A percentile compares a stretch with the other conserved stretches of the same genome.
phyloP scores from a whole-genome alignment of 2,113 vertebrate genomes.

The Pluvianellus socialis region DNA sequence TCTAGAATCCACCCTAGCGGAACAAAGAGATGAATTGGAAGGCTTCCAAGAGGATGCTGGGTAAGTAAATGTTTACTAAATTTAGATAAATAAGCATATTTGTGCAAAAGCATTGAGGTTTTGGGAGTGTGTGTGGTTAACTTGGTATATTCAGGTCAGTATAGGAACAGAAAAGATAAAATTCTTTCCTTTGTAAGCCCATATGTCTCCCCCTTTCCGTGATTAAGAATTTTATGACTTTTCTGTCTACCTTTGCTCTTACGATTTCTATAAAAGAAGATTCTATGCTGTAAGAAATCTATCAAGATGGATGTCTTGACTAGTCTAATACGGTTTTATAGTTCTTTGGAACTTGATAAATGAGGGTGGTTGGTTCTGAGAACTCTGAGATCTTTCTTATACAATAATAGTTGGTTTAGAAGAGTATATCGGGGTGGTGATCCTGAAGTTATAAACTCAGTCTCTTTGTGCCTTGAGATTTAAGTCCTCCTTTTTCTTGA shows the following conservation, averaged over 20 bases:
- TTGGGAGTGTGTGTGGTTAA: neutral
- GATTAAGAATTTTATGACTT: neutral
- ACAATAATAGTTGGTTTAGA: rapidly evolving
- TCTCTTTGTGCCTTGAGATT: neutral
- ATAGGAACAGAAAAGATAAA: neutral
- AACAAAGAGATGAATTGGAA: conserved; percentile 93
- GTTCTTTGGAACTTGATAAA: neutral
- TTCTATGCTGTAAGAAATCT: neutral
- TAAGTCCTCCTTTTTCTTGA: neutral
- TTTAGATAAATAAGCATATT: neutral
- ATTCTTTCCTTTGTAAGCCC: neutral
- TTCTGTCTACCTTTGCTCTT: rapidly evolving
- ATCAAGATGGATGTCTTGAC: neutral
- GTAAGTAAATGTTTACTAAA: conserved; percentile 76
- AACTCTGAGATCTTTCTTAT: neutral
- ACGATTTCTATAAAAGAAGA: neutral
- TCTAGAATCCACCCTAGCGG: conserved; percentile 92
- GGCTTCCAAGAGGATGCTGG: conserved; percentile 95
- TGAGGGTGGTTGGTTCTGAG: neutral
- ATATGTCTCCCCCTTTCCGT: rapidly evolving
- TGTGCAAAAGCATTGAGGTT: neutral
- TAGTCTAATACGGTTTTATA: neutral
- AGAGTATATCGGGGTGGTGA: neutral
- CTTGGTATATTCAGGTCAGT: neutral
- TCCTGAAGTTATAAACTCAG: neutral